A percentile compares a stretch with the other conserved stretches of the same genome.
These are phyloP conservation scores for Volucella inflata DNA, from an alignment of 2,888 invertebrate species.

Conservation along the genomic window DNA sequence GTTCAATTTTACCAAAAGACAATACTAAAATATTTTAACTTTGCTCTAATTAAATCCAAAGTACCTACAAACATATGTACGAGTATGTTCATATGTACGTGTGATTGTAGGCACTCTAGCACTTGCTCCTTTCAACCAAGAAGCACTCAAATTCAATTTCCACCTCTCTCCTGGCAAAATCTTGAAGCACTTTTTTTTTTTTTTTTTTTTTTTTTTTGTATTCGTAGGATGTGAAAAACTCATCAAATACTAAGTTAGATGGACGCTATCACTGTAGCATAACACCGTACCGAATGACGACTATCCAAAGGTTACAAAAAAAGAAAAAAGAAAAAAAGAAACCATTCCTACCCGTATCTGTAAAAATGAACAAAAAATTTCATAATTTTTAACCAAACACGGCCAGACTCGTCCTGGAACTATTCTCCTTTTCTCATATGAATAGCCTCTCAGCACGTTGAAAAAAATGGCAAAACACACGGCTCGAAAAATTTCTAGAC, in stretches of 20 bases:
- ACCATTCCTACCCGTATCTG: constrained; percentile 27
- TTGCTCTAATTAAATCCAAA: constrained; percentile 56
- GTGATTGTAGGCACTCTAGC: constrained; percentile 10
- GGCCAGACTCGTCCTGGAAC: constrained; percentile 48
- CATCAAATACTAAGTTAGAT: constrained; percentile 46
- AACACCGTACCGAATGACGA: constrained; percentile 45
- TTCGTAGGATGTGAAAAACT: constrained; percentile 39
- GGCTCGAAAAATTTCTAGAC: constrained; percentile 45
- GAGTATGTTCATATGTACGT: not conserved
- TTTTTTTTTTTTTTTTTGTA: constrained; percentile 2
- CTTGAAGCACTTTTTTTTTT: constrained; percentile 37
- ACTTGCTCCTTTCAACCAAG: constrained; percentile 21
- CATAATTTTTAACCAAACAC: constrained; percentile 71
- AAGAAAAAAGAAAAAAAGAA: constrained; percentile 18
- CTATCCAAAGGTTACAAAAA: constrained; percentile 57
- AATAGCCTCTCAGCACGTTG: constrained; percentile 15
- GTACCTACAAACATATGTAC: constrained; percentile 16
- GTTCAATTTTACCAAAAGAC: constrained; percentile 23
- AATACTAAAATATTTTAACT: constrained; percentile 57
- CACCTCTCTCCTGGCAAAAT: constrained; percentile 26
- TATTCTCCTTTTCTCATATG: constrained; percentile 17
- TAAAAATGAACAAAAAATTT: constrained; percentile 47
- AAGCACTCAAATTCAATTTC: constrained; percentile 61
- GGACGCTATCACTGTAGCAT: constrained; percentile 46
- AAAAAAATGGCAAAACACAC: constrained; percentile 19